Evolutionary conservation across 2,888 invertebrate genomes (phyloP).

Genomic region (Drosophila algonquin): DNA sequence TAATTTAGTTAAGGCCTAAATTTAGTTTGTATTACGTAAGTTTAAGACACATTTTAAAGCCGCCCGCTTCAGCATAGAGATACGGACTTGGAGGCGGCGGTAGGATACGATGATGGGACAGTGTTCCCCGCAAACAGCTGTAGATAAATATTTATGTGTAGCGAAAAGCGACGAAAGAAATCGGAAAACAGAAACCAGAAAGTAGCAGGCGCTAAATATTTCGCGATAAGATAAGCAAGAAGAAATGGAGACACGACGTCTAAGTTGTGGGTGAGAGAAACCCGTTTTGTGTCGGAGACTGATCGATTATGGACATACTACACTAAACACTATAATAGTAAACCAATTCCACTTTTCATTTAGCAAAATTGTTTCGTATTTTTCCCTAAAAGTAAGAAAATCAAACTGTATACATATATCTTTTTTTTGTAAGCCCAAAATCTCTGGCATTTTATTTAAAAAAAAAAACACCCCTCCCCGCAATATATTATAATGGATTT

Average conservation of each 20-base stretch:
- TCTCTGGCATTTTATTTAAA: conserved; percentile 16
- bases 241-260: conserved; percentile 15
- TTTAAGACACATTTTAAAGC: conserved; percentile 14
- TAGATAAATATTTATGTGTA: conserved; percentile 44
- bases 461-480: no score
- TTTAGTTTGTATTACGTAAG: conserved; percentile 35
- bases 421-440: conserved; percentile 8
- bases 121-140: conserved; percentile 44
- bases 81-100: neutral
- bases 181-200: neutral
- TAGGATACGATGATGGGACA: neutral
- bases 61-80: conserved; percentile 6
- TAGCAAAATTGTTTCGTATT: neutral
- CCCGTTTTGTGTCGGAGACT: conserved; percentile 69
- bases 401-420: conserved; percentile 11
- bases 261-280: conserved; percentile 6
- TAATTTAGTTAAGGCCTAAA: conserved; percentile 40
- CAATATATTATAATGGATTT: neutral
- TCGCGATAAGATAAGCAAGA: conserved; percentile 50
- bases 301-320: conserved; percentile 49
- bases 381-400: conserved; percentile 23
- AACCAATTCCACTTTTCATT: conserved; percentile 28
- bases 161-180: conserved; percentile 6
- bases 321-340: conserved; percentile 3
- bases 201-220: conserved; percentile 18